A percentile compares a stretch with the other conserved stretches of the same genome.
Conservation (phyloP, 1,140 invertebrate species). For the Oreohelix idahoensis region DNA sequence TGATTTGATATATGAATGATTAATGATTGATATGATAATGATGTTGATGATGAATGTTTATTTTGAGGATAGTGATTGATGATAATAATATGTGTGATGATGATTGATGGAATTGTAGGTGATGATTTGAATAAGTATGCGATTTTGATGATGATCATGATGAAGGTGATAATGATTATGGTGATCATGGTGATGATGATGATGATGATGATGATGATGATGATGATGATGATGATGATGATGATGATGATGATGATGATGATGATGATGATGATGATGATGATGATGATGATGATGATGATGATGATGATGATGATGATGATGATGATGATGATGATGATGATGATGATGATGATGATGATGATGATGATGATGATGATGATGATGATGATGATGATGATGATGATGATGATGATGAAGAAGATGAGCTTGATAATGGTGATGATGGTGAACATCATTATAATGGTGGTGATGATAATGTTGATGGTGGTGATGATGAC, state of each 20-base stretch:
- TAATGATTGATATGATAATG: too few relatives aligned
- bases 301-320: constrained; percentile 5
- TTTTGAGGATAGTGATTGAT: neutral
- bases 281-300: constrained; percentile 4
- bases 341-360: constrained; percentile 5
- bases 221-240: neutral
- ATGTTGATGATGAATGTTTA: constrained; percentile 25
- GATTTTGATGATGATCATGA: too few relatives aligned
- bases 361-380: constrained; percentile 3
- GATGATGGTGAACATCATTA: too few relatives aligned
- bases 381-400: neutral
- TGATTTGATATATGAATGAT: too few relatives aligned
- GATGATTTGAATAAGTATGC: neutral
- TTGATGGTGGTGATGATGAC: too few relatives aligned
- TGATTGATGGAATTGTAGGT: neutral
- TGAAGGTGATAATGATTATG: too few relatives aligned
- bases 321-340: constrained; percentile 4
- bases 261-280: constrained; percentile 5
- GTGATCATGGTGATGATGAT: constrained; percentile 9
- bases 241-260: constrained; percentile 10
- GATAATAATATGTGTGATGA: neutral
- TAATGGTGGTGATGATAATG: neutral
- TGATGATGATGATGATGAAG: too few relatives aligned
- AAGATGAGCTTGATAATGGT: too few relatives aligned
- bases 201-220: neutral